Percentiles rank a stretch among this genome's conserved stretches.
Evolutionary conservation across 2,888 invertebrate species (phyloP).

Genomic region (Steinernema carpocapsae): DNA sequence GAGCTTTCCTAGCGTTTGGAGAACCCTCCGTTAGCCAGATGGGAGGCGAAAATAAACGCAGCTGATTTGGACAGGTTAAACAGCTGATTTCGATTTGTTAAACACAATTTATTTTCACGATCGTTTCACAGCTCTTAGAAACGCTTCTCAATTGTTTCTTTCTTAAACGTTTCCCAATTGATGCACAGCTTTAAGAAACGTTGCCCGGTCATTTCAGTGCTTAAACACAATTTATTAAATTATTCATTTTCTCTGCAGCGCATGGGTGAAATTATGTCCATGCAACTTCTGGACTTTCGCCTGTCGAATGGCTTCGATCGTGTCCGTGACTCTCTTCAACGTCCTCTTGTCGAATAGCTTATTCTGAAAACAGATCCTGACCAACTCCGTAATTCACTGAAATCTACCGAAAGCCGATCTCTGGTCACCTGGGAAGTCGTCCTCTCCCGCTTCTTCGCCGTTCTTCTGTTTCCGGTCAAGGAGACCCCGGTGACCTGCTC

Average conservation of each 20-base stretch:
- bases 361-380: conserved; percentile 44
- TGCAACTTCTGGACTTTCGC: conserved; percentile 49
- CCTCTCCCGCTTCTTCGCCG: conserved; percentile 34
- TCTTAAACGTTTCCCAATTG: no score
- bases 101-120: no score
- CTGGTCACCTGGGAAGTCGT: conserved; percentile 32
- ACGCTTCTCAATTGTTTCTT: no score
- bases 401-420: not conserved
- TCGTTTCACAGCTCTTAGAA: no score
- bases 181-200: no score
- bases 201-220: no score
- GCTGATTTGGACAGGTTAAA: no score
- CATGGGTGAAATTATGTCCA: conserved; percentile 49
- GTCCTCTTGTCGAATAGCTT: conserved; percentile 61
- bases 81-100: no score
- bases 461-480: conserved; percentile 41
- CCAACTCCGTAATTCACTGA: no score
- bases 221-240: not conserved
- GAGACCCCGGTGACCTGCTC: conserved; percentile 47
- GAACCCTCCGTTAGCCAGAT: no score
- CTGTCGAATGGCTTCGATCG: conserved; percentile 52
- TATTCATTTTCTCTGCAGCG: not conserved
- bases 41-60: no score
- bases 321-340: conserved; percentile 57
- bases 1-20: no score